Evolutionary conservation across 2,797 vertebrate genomes (phyloP), one percentile per base, ranked within the genome.

Genomic region (Lepidocolaptes lacrymiger): DNA sequence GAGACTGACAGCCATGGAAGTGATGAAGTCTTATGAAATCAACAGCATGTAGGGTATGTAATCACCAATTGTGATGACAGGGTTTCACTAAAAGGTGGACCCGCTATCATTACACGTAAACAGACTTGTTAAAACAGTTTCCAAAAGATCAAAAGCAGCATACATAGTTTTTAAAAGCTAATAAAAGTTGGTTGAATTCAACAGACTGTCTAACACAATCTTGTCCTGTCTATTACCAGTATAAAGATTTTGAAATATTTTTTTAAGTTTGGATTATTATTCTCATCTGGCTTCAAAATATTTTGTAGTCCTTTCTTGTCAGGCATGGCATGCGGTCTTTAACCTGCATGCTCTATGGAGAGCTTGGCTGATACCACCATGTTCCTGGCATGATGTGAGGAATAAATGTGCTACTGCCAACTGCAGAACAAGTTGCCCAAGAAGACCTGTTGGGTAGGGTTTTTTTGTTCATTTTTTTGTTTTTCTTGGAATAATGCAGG

Each of bases 1-100:
- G 86, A 82, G 88, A 93, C 88, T 93, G 88, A 89, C 91, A 91
- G 74, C 77, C 88, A 43, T 44, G 49, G 68, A 88, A 56, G 71
- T 75, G 69, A 89, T 85, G 67, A 93, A 89, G 68, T 69, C 74
- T 93, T 59, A 82, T 22, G 41, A 89, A 92, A 95, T 92, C 92
- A 87, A 67, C 68, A 91, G n/a, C 32, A 18, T 64, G 36, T 43
- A 51, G 30, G 68, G n/a, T 79, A 37, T 19, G 20, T 69, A 51
- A 39, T 88, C 63, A 67, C 34, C 91, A 74, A 3, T 67, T 93
- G 56, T 12, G 48, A 67, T 91, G 92, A 28, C 71, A 88, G 28
- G 21, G 16, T 89, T 92, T 76, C 61, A 34, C 48, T 79, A 8
- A 61, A 93, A 77, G 58, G 27, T 91, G 75, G 30, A 51, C 34